Percentiles rank a stretch among this genome's conserved stretches.
Conservation (phyloP, 2,888 invertebrate species). For the Bombylius discolor region DNA sequence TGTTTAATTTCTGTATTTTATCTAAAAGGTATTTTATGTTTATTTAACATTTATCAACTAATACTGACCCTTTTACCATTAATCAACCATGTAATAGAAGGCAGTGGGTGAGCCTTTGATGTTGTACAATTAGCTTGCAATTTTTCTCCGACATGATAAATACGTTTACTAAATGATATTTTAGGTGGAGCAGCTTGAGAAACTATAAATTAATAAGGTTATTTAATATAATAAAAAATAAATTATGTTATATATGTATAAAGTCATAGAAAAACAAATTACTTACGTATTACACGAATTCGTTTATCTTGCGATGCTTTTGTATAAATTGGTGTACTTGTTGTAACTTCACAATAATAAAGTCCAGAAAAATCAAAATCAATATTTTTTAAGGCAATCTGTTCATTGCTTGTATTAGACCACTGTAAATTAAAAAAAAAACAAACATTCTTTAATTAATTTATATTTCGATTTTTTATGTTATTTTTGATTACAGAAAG, state of each 20-base stretch:
- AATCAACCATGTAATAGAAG: constrained; percentile 58
- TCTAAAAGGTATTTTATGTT: no score
- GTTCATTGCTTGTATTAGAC: constrained; percentile 36
- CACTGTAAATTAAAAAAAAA: constrained; percentile 20
- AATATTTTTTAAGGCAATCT: constrained; percentile 54
- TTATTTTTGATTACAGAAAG: no score
- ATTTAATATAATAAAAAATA: no score
- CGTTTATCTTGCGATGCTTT: constrained; percentile 65
- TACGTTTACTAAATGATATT: constrained; percentile 50
- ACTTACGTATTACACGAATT: constrained; percentile 69
- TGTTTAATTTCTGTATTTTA: no score
- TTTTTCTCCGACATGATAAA: constrained; percentile 46
- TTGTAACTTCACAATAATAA: constrained; percentile 71
- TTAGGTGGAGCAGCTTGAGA: constrained; percentile 50
- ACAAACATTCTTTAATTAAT: constrained; percentile 23
- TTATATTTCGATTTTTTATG: no score
- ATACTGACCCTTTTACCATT: constrained; percentile 50
- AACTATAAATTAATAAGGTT: constrained; percentile 35
- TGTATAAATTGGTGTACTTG: constrained; percentile 69
- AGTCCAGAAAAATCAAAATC: constrained; percentile 66
- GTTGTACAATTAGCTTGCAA: constrained; percentile 58
- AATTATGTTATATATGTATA: no score
- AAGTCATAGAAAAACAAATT: neutral
- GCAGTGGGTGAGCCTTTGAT: constrained; percentile 51
- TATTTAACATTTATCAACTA: no score